phyloP scores from a whole-genome alignment of 2,113 vertebrate species.

The Onychostruthus taczanowskii region DNA sequence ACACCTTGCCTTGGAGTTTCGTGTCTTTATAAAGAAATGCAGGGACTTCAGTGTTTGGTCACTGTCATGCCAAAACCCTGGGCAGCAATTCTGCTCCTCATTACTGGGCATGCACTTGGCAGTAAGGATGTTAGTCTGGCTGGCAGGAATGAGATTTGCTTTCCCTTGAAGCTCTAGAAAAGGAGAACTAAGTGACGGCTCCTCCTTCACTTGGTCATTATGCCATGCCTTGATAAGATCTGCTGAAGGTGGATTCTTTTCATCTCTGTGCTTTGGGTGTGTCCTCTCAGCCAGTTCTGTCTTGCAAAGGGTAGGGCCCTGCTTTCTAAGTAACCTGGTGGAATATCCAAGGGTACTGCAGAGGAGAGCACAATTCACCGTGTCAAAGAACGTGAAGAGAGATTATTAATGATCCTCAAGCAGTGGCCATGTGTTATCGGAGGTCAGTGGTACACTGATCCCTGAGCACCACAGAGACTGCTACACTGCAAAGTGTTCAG shows the following conservation, averaged over 20 bases:
- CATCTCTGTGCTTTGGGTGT: neutral
- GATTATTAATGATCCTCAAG: neutral
- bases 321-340: neutral
- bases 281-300: neutral
- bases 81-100: neutral
- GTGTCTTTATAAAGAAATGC: neutral
- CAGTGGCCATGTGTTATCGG: neutral
- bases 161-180: neutral
- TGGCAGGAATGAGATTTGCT: neutral
- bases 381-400: neutral
- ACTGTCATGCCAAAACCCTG: neutral
- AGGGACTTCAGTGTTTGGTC: neutral
- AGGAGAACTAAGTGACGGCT: neutral
- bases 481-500: neutral
- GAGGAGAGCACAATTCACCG: neutral
- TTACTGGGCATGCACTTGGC: neutral
- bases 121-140: neutral
- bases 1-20: neutral
- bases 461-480: neutral
- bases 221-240: neutral
- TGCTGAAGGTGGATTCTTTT: neutral
- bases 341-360: neutral
- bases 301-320: neutral
- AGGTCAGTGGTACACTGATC: neutral
- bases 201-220: neutral